Evolutionary conservation across 2,113 vertebrate genomes (phyloP).

Genomic region (Psittacula cyanocephala): DNA sequence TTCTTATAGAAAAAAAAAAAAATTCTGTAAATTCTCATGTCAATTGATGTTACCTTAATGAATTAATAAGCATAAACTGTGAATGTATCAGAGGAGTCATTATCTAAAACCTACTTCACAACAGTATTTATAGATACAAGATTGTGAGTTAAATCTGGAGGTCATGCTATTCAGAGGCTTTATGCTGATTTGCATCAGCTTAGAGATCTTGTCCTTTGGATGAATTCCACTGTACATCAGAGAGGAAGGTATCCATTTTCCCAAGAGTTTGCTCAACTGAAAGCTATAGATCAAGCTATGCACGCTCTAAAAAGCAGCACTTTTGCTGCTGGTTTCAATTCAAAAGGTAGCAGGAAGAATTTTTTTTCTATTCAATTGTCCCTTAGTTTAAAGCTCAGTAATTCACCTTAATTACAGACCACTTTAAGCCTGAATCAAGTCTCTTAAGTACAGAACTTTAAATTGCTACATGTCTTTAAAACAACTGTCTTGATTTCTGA

Average conservation of each 20-base stretch:
- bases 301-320: neutral
- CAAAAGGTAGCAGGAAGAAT: neutral
- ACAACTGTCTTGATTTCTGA: neutral
- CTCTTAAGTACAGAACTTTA: neutral
- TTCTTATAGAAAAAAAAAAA: neutral
- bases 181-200: neutral
- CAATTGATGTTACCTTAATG: neutral
- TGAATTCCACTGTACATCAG: neutral
- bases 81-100: neutral
- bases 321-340: slow-evolving; percentile 10
- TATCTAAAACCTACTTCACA: neutral
- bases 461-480: neutral
- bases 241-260: neutral
- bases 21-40: neutral
- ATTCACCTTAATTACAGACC: slow-evolving; percentile 8
- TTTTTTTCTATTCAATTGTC: neutral
- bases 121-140: neutral
- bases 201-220: neutral
- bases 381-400: neutral
- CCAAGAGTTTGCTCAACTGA: neutral
- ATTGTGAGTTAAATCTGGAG: neutral
- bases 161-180: neutral
- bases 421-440: neutral
- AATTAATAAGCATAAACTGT: neutral
- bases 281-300: neutral